A percentile compares a stretch with the other conserved stretches of the same genome.
phyloP scores from a whole-genome alignment of 1,140 invertebrate species.

The Aphelenchoides besseyi region DNA sequence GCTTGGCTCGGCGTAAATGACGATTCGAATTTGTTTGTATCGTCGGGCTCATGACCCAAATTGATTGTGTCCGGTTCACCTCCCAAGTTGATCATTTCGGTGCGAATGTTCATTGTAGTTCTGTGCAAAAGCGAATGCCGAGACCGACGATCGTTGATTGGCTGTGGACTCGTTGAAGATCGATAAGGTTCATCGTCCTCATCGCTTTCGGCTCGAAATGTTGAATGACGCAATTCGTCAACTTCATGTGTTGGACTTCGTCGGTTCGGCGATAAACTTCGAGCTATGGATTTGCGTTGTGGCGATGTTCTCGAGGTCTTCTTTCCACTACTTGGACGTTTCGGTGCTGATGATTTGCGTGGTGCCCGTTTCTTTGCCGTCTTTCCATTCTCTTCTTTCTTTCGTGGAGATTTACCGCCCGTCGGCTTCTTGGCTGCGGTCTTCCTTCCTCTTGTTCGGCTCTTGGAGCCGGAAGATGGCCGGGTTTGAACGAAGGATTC shows the following conservation, averaged over 20 bases:
- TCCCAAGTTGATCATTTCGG: slow-evolving; percentile 41
- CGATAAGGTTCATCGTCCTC: slow-evolving; percentile 32
- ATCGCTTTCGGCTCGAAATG: slow-evolving; percentile 39
- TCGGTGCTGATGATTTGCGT: background rate
- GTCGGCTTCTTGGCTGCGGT: background rate
- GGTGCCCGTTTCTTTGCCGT: background rate
- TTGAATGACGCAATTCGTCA: background rate
- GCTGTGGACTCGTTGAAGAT: slow-evolving; percentile 35
- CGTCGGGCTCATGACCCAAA: slow-evolving; percentile 41
- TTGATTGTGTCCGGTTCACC: slow-evolving; percentile 46
- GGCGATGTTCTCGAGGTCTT: background rate
- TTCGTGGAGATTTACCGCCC: background rate
- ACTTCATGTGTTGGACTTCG: background rate
- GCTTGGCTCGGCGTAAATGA: slow-evolving; percentile 5
- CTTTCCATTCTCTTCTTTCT: background rate
- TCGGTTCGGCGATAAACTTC: background rate
- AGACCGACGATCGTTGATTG: slow-evolving; percentile 26
- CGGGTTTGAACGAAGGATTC: too few species aligned
- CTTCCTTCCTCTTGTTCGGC: background rate
- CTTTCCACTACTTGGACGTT: background rate
- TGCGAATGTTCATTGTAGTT: slow-evolving; percentile 1
- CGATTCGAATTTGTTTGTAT: background rate
- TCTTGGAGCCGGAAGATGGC: background rate
- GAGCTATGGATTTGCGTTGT: background rate
- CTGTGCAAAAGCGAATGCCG: slow-evolving; percentile 17